Conservation (phyloP, 2,888 invertebrate genomes). For the Chalcosyrphus nemorum region DNA sequence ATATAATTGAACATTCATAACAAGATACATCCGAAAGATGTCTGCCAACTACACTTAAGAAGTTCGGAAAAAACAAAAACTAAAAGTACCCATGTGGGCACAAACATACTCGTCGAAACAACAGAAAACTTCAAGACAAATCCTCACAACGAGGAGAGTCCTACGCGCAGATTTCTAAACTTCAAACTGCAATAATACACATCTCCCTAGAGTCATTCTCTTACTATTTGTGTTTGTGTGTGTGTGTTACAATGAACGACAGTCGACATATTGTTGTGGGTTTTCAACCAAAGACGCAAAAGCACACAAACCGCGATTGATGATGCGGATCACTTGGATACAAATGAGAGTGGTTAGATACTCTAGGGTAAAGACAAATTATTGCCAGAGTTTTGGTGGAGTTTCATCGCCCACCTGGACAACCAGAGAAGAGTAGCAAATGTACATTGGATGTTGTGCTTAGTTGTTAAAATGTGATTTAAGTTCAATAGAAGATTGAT, state of each 20-base stretch:
- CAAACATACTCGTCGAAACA: neutral
- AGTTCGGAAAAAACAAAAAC: neutral
- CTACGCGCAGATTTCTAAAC: neutral
- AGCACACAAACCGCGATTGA: neutral
- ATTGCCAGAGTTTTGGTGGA: neutral
- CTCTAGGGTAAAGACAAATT: neutral
- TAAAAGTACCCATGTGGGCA: neutral
- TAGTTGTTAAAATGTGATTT: neutral
- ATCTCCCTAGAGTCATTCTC: neutral
- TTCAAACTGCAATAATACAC: neutral
- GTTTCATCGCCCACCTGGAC: neutral
- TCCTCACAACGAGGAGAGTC: neutral
- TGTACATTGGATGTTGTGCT: neutral
- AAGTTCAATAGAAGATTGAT: neutral
- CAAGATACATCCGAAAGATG: neutral
- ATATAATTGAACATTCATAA: neutral
- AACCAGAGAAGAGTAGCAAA: neutral
- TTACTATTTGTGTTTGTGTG: too few species aligned
- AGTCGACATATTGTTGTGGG: constrained; percentile 19
- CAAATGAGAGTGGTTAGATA: neutral
- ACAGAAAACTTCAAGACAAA: neutral
- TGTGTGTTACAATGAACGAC: constrained; percentile 1
- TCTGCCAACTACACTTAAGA: neutral
- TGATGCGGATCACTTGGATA: neutral
- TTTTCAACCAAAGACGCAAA: neutral